These are phyloP conservation scores for Anthopleura xanthogrammica DNA, from an alignment of 92 coral and sea anemone species.

Conservation along the genomic window DNA sequence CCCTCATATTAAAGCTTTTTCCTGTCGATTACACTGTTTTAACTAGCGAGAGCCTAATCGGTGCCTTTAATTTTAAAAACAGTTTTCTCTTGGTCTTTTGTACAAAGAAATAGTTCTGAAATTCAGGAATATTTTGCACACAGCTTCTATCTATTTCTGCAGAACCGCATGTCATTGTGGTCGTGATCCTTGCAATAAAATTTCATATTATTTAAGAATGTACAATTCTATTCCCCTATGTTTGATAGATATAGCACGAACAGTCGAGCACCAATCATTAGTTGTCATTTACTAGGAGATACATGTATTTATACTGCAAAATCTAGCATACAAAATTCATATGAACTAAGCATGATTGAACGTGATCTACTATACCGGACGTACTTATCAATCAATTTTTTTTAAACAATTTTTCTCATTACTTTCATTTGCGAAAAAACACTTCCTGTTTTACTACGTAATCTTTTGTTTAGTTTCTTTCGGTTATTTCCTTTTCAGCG, in stretches of 20 bases:
- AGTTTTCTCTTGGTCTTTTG: background rate
- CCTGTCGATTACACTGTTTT: background rate
- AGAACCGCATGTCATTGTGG: background rate
- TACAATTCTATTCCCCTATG: background rate
- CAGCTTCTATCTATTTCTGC: background rate
- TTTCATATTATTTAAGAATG: background rate
- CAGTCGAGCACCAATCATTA: background rate
- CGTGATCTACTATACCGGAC: background rate
- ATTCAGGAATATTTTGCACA: background rate
- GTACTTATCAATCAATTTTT: background rate
- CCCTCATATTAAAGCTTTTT: background rate
- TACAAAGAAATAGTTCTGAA: background rate
- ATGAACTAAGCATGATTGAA: too few species aligned
- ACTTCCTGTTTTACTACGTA: background rate
- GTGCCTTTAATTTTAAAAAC: background rate
- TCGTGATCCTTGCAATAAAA: background rate
- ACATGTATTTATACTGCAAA: too few species aligned
- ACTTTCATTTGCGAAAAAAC: background rate
- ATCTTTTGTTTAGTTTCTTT: background rate
- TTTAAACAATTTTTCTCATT: background rate
- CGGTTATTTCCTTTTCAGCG: background rate
- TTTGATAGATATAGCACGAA: background rate
- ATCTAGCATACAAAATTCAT: too few species aligned
- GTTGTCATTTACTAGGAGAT: too few species aligned
- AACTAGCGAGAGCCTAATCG: too few species aligned